phyloP scores from a whole-genome alignment of 2,797 vertebrate species.

The Tenualosa ilisha region DNA sequence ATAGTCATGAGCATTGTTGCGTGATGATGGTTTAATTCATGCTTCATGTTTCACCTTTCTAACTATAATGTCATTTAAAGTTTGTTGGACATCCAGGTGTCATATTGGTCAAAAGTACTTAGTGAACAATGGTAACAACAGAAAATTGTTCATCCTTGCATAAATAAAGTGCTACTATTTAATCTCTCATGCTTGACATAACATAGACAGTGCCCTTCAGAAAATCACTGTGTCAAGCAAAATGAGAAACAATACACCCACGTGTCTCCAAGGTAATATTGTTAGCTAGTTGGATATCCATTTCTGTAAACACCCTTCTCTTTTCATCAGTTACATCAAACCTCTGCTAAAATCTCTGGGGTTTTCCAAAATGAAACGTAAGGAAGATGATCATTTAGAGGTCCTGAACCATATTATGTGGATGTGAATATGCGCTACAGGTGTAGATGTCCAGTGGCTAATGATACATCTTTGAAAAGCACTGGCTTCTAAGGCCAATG shows the following conservation, averaged over 20 bases:
- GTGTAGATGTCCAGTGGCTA: not conserved
- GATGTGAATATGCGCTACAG: not conserved
- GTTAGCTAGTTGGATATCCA: not conserved
- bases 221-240: not conserved
- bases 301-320: not conserved
- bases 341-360: not conserved
- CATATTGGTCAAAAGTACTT: not conserved
- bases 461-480: not conserved
- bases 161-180: not conserved
- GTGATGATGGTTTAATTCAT: not conserved
- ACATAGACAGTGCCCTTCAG: not conserved
- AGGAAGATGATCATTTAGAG: not conserved
- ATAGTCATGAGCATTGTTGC: not conserved
- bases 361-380: not conserved
- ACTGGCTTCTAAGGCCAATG: not conserved
- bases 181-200: not conserved
- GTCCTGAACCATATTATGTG: not conserved
- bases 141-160: not conserved
- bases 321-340: not conserved
- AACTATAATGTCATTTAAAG: not conserved
- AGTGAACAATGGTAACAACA: not conserved
- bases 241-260: slow-evolving; percentile 15
- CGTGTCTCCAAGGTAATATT: not conserved
- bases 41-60: not conserved
- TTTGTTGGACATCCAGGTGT: not conserved